Percentiles rank a stretch among this genome's conserved stretches.
Evolutionary conservation across 1,140 invertebrate genomes (phyloP).

Genomic region (Alviniconcha marisindica): DNA sequence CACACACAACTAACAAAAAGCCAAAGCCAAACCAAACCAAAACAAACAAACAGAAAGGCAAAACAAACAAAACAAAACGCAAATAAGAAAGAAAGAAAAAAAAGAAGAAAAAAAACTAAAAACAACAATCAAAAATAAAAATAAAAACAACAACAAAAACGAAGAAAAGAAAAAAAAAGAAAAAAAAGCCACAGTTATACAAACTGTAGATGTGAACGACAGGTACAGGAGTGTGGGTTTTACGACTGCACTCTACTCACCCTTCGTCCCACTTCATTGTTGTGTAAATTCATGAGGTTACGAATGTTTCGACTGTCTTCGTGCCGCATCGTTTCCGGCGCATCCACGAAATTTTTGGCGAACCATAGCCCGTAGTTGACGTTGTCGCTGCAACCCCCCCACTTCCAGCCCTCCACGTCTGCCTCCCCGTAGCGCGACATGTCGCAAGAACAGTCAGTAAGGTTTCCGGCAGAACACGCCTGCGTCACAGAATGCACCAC

Average conservation of each 20-base stretch:
- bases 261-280: slow-evolving; percentile 82
- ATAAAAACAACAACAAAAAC: too few species aligned
- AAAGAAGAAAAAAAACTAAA: too few species aligned
- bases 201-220: background rate
- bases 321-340: slow-evolving; percentile 76
- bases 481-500: slow-evolving; percentile 83
- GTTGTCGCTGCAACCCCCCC: slow-evolving; percentile 84
- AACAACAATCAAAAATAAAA: too few species aligned
- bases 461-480: slow-evolving; percentile 82
- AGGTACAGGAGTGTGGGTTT: too few species aligned
- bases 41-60: too few species aligned
- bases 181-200: too few species aligned
- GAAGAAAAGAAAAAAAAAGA: too few species aligned
- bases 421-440: slow-evolving; percentile 65
- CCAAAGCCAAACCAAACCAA: too few species aligned
- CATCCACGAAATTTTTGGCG: slow-evolving; percentile 81
- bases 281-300: slow-evolving; percentile 82
- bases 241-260: slow-evolving; percentile 70
- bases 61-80: too few species aligned
- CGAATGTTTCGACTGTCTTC: slow-evolving; percentile 72
- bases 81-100: too few species aligned
- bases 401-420: slow-evolving; percentile 81
- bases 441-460: slow-evolving; percentile 84
- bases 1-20: too few species aligned
- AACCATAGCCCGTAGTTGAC: slow-evolving; percentile 81